Base-by-base conservation (phyloP, 2,113 vertebrate genomes). In the Seriola quinqueradiata region DNA sequence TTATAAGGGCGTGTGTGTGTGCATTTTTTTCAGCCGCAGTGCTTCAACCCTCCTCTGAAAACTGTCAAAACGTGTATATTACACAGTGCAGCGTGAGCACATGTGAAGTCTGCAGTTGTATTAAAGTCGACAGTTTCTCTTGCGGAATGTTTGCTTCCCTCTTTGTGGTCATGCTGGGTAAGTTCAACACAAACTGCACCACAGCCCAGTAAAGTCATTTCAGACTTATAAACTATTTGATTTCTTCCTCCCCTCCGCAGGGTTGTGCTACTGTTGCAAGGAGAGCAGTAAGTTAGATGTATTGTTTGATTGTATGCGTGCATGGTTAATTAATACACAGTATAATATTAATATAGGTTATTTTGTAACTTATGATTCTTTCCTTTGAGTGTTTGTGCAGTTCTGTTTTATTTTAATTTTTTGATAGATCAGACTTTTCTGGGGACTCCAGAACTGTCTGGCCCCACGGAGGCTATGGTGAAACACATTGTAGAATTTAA, bases 111-210 rank as follows among this genome's bases (percentile, higher is more conserved):
- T 13, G 21, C 4, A 9, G 0, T 44, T 40, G 10, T 6, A 46
- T 25, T 5, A 52, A 83, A 75, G 34, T 44, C 64, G 34, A 8
- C 19, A n/a, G 19, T 17, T 63, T 38, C 57, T 38, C 50, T 71
- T 52, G 32, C 14, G 78, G 64, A 36, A 92, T 93, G 92, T 70
- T 69, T 78, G 8, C 52, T 66, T 78, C 44, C 19, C 4, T 90
- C 14, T 67, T 86, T 48, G 36, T 91, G 63, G 6, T 84, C 42
- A 16, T 90, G 16, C 23, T 94, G 68, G 94, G 94, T 95, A 80
- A 89, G 93, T 17, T 28, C 2, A 42, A 57, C 46, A 69, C 40
- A 75, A 75, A 61, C 50, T 44, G 21, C 16, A 25, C 70, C 1
- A 19, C 21, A 23, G 16, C 3, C 46, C 60, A 55, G 16, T 50